Conservation (phyloP, 2,113 vertebrate genomes). For the Propithecus coquereli region DNA sequence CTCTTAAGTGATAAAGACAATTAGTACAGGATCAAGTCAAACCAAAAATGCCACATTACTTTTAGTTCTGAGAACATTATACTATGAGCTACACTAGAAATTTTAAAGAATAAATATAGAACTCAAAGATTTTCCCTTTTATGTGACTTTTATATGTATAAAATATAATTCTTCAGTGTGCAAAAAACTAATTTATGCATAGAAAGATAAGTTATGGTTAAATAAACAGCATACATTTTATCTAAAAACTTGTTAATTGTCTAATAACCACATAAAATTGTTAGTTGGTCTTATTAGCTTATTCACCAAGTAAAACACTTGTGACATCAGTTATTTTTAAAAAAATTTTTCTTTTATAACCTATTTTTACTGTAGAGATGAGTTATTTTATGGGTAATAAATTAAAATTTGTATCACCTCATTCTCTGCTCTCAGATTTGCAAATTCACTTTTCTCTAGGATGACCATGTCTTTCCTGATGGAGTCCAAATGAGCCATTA, state of each 20-base stretch:
- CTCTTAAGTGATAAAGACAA: conserved; percentile 8
- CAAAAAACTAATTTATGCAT: background rate
- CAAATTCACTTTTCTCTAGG: conserved; percentile 98
- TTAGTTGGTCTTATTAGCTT: background rate
- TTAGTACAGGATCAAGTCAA: background rate
- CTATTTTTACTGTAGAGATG: no score
- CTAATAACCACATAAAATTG: background rate
- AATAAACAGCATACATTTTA: conserved; percentile 15
- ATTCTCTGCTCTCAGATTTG: conserved; percentile 94
- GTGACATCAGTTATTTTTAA: background rate
- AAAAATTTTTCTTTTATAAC: no score
- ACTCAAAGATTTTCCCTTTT: background rate
- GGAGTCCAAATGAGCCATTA: conserved; percentile 95
- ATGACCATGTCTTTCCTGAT: conserved; percentile 99
- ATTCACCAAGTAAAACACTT: background rate
- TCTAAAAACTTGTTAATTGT: background rate
- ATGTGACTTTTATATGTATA: background rate
- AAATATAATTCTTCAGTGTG: background rate
- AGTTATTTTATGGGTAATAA: background rate
- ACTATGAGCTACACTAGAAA: background rate
- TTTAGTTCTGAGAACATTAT: background rate
- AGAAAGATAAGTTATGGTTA: conserved; percentile 14
- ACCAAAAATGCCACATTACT: conserved; percentile 20
- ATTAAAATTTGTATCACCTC: conserved; percentile 79
- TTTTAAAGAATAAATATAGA: background rate